phyloP scores from a whole-genome alignment of 2,113 vertebrate species.

The Chaetura pelagica region DNA sequence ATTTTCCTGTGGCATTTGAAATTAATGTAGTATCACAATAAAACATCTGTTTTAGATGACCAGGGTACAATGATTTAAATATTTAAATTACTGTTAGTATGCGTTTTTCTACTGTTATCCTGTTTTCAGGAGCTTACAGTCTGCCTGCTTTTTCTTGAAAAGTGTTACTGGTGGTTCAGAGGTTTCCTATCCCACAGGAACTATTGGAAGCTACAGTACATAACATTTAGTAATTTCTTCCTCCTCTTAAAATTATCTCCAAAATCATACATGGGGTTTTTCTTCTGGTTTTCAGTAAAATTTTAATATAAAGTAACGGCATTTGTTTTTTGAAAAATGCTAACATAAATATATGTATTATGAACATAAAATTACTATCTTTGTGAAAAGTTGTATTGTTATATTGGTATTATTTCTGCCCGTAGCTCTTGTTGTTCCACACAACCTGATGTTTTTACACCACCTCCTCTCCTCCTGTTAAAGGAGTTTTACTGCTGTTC shows the following conservation, averaged over 20 bases:
- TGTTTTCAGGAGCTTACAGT: not conserved
- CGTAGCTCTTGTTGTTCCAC: not conserved
- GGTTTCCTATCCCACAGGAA: not conserved
- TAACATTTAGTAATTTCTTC: not conserved
- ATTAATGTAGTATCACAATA: not conserved
- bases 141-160: not conserved
- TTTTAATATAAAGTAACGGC: not conserved
- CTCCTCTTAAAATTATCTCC: not conserved
- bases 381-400: not conserved
- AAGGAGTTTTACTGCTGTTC: not conserved
- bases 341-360: not conserved
- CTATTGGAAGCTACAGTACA: not conserved
- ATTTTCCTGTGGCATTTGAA: not conserved
- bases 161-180: not conserved
- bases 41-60: not conserved
- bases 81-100: not conserved
- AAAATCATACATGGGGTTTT: not conserved
- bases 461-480: constrained; percentile 1
- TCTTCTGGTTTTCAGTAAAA: not conserved
- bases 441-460: not conserved
- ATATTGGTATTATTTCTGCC: not conserved
- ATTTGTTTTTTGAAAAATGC: not conserved
- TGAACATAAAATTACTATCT: not conserved
- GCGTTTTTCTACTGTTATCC: not conserved
- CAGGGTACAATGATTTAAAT: not conserved